Conservation (phyloP, 2,888 invertebrate species). For the Erebia ligea region DNA sequence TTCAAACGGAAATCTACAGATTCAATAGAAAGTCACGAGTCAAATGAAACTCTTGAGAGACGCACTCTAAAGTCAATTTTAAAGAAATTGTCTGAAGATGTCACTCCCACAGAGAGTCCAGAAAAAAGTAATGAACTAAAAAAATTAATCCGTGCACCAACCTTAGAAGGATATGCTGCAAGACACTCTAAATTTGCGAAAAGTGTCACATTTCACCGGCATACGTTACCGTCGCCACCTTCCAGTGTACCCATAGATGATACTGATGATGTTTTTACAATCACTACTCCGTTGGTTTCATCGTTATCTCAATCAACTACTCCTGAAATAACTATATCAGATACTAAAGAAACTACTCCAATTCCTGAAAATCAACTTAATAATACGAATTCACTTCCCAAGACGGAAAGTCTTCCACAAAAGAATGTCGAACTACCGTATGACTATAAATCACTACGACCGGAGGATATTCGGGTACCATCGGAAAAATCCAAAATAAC, state of each 20-base stretch:
- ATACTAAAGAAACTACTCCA: constrained; percentile 43
- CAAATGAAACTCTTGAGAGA: constrained; percentile 92
- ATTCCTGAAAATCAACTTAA: constrained; percentile 51
- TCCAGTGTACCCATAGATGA: constrained; percentile 72
- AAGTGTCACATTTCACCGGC: constrained; percentile 94
- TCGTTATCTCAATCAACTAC: constrained; percentile 37
- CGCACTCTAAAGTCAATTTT: constrained; percentile 92
- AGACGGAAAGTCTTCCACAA: constrained; percentile 53
- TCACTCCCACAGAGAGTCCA: constrained; percentile 75
- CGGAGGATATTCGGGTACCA: constrained; percentile 81
- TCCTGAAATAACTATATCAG: constrained; percentile 50
- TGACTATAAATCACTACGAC: constrained; percentile 70
- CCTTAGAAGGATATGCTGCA: constrained; percentile 94
- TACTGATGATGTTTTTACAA: constrained; percentile 65
- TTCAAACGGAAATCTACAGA: constrained; percentile 73
- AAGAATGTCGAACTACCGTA: constrained; percentile 62
- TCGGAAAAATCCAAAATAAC: constrained; percentile 82
- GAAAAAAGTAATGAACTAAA: constrained; percentile 84
- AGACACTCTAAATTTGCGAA: constrained; percentile 94
- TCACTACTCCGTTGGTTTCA: constrained; percentile 52
- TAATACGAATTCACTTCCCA: constrained; percentile 46
- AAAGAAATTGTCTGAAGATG: constrained; percentile 90
- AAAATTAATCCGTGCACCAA: constrained; percentile 90
- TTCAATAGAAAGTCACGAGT: constrained; percentile 71
- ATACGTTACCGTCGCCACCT: constrained; percentile 92